Conservation (phyloP, 2,888 invertebrate genomes). For the Callinectes sapidus region DNA sequence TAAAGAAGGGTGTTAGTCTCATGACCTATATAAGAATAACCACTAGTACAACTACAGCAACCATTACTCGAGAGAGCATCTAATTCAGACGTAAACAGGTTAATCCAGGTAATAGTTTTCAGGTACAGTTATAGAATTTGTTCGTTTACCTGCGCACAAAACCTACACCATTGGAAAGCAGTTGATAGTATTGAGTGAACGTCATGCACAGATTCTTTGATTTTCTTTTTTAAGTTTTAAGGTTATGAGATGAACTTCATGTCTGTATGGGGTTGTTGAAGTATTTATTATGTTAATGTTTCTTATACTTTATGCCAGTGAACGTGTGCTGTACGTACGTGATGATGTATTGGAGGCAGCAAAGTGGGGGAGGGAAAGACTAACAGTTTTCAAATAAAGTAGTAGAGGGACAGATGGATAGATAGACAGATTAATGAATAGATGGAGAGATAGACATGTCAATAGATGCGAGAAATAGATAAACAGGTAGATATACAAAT, state of each 20-base stretch:
- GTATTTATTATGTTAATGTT: neutral
- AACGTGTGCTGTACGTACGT: neutral
- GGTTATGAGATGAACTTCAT: neutral
- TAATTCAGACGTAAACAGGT: neutral
- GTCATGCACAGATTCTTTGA: neutral
- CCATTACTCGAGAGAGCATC: neutral
- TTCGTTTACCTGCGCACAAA: neutral
- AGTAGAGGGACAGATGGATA: neutral
- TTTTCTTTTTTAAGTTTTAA: neutral
- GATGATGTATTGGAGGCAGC: neutral
- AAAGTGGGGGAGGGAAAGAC: neutral
- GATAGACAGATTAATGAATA: neutral
- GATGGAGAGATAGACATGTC: neutral
- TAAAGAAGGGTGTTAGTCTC: conserved; percentile 13
- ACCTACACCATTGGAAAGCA: neutral
- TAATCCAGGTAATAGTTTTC: neutral
- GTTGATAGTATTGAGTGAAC: neutral
- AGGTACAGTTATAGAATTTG: neutral
- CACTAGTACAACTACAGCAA: neutral
- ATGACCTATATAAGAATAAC: neutral
- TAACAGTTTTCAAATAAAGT: neutral
- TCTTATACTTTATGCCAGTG: neutral
- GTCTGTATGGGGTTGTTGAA: neutral
- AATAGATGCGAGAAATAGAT: neutral
- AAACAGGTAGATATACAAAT: neutral